Base-by-base conservation (phyloP, 2,888 invertebrate genomes). In the Agrochola macilenta region DNA sequence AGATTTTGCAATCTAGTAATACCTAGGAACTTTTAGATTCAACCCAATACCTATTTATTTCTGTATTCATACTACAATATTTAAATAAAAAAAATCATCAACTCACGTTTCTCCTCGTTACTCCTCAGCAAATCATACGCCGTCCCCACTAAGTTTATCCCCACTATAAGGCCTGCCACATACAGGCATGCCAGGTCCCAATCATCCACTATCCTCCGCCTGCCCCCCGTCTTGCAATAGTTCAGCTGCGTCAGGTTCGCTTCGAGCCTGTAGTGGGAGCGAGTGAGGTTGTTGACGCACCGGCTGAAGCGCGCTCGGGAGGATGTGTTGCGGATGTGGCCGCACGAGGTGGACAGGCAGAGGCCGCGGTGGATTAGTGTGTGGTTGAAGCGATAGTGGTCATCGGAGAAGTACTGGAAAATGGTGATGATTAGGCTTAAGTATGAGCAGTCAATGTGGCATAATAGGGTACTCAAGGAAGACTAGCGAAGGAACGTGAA, bases 341-440 rank as follows among this genome's bases (percentile, higher is more conserved):
- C 73, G 82, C 94, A 93, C 11, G 91, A 90, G 46, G 90, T 79
- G 35, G 89, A 81, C 35, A 94, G 80, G 82, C 94, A 94, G 81
- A 91, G 89, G 20, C 94, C 94, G 26, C 95, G 92, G 84, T 95
- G 93, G 8, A 95, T 84, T 26, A 88, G 89, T 0, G 92, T 90
- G 85, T 92, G 94, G 84, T 95, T 92, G 90, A 93, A 95, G 82
- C 92, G 87, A 61, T 88, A 90, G 3, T 82, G 87, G 73, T 91
- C 88, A 2, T 85, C 79, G 0, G 94, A 93, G 81, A 91, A 91
- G 63, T 89, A 84, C 95, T 95, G 90, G 2, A 76, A 54, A 70
- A 39, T 5, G 4, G 46, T 14, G 14, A 30, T 35, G 1, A 23
- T 17, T 14, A 54, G 20, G 11, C 20, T 20, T 26, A 11, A 2